phyloP scores from a whole-genome alignment of 2,888 invertebrate genomes.

The Drosophila basisetae region DNA sequence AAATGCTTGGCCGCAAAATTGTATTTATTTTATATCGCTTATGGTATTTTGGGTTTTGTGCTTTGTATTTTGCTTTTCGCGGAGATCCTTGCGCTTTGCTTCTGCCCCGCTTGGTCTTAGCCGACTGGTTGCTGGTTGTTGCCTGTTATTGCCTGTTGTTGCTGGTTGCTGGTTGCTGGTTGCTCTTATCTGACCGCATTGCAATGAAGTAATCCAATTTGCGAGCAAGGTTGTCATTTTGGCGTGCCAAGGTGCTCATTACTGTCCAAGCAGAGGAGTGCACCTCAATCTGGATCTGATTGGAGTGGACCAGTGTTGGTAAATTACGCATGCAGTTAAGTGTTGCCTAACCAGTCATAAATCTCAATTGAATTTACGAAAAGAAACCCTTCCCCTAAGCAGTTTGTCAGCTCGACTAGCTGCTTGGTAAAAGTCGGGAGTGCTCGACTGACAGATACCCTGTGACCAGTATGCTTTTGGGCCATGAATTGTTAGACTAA shows the following conservation, averaged over 20 bases:
- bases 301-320: slow-evolving; percentile 33
- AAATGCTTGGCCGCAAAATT: slow-evolving; percentile 68
- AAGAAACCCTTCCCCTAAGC: slow-evolving; percentile 34
- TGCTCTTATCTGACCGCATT: slow-evolving; percentile 53
- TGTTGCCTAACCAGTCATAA: slow-evolving; percentile 50
- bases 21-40: slow-evolving; percentile 70
- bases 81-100: slow-evolving; percentile 1
- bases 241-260: slow-evolving; percentile 73
- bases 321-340: slow-evolving; percentile 9
- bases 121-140: slow-evolving; percentile 26
- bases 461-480: neutral
- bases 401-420: slow-evolving; percentile 10
- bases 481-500: neutral
- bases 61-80: neutral
- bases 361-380: slow-evolving; percentile 64
- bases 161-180: slow-evolving; percentile 10
- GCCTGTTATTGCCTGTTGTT: slow-evolving; percentile 43
- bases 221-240: slow-evolving; percentile 75
- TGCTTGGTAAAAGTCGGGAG: neutral
- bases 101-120: slow-evolving; percentile 10
- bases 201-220: slow-evolving; percentile 80
- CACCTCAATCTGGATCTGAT: slow-evolving; percentile 9
- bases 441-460: neutral
- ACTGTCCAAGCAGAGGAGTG: slow-evolving; percentile 35
- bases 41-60: slow-evolving; percentile 15